These are phyloP conservation scores for Drosophila eohydei DNA, from an alignment of 2,888 invertebrate genomes.

Conservation along the genomic window DNA sequence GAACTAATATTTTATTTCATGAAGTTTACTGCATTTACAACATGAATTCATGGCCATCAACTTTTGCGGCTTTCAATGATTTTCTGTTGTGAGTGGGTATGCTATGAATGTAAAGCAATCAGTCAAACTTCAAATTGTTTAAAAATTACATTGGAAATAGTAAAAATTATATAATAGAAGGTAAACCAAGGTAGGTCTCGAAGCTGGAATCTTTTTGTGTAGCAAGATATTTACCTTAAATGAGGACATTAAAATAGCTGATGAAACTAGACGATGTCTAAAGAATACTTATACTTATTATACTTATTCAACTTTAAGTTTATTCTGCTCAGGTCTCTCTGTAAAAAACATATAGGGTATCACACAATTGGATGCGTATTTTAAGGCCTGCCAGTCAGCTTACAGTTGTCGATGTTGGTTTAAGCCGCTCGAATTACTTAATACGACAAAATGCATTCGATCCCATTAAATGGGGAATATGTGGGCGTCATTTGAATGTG, in stretches of 20 bases:
- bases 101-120: background rate
- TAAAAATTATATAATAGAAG: too few relatives aligned
- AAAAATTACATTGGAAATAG: too few relatives aligned
- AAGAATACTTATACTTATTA: too few relatives aligned
- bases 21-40: constrained; percentile 34
- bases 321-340: background rate
- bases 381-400: background rate
- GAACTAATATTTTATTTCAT: constrained; percentile 28
- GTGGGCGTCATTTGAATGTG: constrained; percentile 8
- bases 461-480: constrained; percentile 4
- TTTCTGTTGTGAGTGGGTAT: background rate
- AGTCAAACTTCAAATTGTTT: too few relatives aligned
- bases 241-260: too few relatives aligned
- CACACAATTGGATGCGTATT: too few relatives aligned
- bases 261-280: too few relatives aligned
- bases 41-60: constrained; percentile 32
- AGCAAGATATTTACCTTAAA: too few relatives aligned
- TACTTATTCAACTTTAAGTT: too few relatives aligned
- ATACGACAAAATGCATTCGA: constrained; percentile 45
- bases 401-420: constrained; percentile 23
- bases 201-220: too few relatives aligned
- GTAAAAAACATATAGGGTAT: background rate
- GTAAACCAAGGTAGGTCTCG: too few relatives aligned
- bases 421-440: constrained; percentile 41
- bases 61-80: constrained; percentile 33